Base-by-base conservation (phyloP, 2,113 vertebrate genomes). In the Trogon surrucura region DNA sequence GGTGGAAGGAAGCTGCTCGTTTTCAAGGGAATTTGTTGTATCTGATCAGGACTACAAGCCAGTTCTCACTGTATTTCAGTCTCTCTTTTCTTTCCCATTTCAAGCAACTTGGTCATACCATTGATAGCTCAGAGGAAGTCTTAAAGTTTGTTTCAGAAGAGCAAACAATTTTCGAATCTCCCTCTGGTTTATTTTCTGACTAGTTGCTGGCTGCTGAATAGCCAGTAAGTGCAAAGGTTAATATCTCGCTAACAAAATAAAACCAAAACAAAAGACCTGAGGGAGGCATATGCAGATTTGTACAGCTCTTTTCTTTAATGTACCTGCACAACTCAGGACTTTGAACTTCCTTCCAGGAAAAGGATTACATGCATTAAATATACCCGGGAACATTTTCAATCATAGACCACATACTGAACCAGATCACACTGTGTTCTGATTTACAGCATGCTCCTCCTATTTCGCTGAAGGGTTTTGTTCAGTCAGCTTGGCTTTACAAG, bases 391-490 rank as follows among this genome's bases (percentile, higher is more conserved):
- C 16, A 50, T 60, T 48, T 77, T 73, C 60, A 81, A 26, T 74
- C 30, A 44, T 4, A 64, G 36, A 45, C 44, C 10, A 5, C 60
- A 74, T 32, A 29, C 20, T 82, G 45, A 94, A 93, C 32, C 53
- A 80, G 44, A 62, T 91, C 69, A 86, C 44, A 54, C 22, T 66
- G 89, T 67, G 38, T 89, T 85, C 72, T 81, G 44, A 34, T 25
- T 93, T 77, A 48, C 10, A 82, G 38, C 1, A 0, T 47, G 36
- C 82, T 91, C 44, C 38, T 88, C 17, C 17, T 13, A 70, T 91
- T 91, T 95, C 71, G 16, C 70, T 85, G 66, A 57, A 93, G 23
- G 7, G 18, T 58, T 94, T 88, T 91, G 17, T 77, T 94, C 58
- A 62, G 48, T 41, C 36, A 36, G 6, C 19, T 23, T 80, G 29